These are phyloP conservation scores for Nomada lathburiana DNA, from an alignment of 2,888 invertebrate species.

Conservation along the genomic window DNA sequence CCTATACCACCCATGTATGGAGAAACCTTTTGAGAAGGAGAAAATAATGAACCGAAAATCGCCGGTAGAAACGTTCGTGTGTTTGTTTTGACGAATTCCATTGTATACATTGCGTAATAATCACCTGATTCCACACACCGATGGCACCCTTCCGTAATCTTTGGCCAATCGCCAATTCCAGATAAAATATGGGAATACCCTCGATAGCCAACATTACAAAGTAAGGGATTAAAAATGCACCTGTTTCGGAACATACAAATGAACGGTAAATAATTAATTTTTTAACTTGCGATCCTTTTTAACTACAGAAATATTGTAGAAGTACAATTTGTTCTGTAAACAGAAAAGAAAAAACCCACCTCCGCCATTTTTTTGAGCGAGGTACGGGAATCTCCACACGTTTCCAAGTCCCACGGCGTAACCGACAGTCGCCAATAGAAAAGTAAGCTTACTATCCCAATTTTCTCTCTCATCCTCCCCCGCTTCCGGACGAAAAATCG, in stretches of 20 bases:
- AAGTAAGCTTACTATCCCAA: conserved; percentile 97
- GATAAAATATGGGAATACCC: conserved; percentile 97
- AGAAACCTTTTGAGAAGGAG: conserved; percentile 86
- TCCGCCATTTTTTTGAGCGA: conserved; percentile 97
- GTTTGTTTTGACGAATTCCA: conserved; percentile 1
- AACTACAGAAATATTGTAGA: background rate
- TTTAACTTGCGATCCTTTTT: background rate
- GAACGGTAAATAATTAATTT: background rate
- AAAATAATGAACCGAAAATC: conserved; percentile 9
- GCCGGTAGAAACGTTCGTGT: background rate
- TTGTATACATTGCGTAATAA: conserved; percentile 6
- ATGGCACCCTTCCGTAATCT: conserved; percentile 96
- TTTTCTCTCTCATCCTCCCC: conserved; percentile 93
- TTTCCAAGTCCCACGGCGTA: conserved; percentile 98
- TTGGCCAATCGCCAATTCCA: conserved; percentile 98
- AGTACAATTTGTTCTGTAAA: background rate
- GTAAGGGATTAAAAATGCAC: conserved; percentile 98
- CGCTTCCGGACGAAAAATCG: conserved; percentile 88
- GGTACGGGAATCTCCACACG: conserved; percentile 97
- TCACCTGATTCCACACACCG: conserved; percentile 95
- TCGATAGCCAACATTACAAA: conserved; percentile 97
- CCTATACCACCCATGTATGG: conserved; percentile 95
- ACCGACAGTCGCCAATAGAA: conserved; percentile 96
- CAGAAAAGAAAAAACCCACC: conserved; percentile 83
- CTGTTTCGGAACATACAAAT: conserved; percentile 79